Evolutionary conservation across 2,888 invertebrate genomes (phyloP), one percentile per base, ranked within the genome.

Genomic region (Cheiracanthium punctorium): DNA sequence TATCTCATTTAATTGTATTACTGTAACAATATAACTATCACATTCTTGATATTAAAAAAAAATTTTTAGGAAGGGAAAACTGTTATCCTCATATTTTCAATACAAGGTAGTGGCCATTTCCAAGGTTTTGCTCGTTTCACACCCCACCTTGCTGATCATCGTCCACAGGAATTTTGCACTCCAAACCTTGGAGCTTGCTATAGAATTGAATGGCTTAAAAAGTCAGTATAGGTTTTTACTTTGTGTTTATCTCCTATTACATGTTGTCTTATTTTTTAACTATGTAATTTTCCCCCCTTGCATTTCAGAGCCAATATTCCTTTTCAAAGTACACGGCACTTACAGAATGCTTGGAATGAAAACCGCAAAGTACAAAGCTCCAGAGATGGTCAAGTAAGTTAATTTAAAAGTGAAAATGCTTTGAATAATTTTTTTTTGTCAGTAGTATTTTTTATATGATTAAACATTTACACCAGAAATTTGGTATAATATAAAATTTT

Each of bases 371-470:
- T 93, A 76, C 93, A 92, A 77, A 92, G 93, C 74, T 93, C 94
- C 17, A 92, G 94, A 7, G 94, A 94, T 92, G 94, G 94, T 81
- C 93, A 93, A 90, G 94, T 93, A 90, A 89, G 89, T 32, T n/a
- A n/a, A n/a, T n/a, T n/a, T n/a, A n/a, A n/a, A n/a, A n/a, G n/a
- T n/a, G n/a, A n/a, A n/a, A n/a, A n/a, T n/a, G n/a, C n/a, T n/a
- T n/a, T n/a, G n/a, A n/a, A n/a, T n/a, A n/a, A n/a, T n/a, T n/a
- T n/a, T n/a, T n/a, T n/a, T n/a, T n/a, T n/a, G n/a, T n/a, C n/a
- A n/a, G n/a, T n/a, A n/a, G n/a, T n/a, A n/a, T n/a, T n/a, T n/a
- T n/a, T n/a, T n/a, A n/a, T n/a, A n/a, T n/a, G n/a, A n/a, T n/a
- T n/a, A n/a, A n/a, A n/a, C n/a, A n/a, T n/a, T n/a, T n/a, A n/a